Conservation (phyloP, 1,140 invertebrate genomes). For the Lepidurus apus region DNA sequence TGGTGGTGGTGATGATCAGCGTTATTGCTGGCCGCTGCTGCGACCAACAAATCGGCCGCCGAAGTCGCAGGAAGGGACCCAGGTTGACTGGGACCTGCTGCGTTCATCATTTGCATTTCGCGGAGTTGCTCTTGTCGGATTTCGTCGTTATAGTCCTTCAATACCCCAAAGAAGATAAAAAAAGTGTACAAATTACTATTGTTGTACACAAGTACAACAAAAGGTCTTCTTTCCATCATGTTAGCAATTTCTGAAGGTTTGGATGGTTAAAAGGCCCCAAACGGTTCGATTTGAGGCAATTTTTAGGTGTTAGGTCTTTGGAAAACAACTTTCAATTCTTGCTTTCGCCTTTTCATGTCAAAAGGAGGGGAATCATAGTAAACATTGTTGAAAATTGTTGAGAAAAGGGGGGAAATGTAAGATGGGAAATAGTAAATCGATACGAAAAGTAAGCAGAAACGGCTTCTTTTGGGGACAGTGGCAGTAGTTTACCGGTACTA, state of each 20-base stretch:
- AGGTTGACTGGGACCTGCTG: constrained; percentile 36
- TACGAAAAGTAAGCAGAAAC: constrained; percentile 36
- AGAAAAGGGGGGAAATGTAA: background rate
- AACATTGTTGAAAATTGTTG: background rate
- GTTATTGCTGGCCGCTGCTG: constrained; percentile 41
- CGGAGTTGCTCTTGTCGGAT: constrained; percentile 70
- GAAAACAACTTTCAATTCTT: too few relatives aligned
- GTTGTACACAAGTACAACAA: background rate
- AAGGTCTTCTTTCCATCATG: background rate
- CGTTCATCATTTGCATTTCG: constrained; percentile 64
- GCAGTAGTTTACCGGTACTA: constrained; percentile 45
- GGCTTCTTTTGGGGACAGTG: constrained; percentile 34
- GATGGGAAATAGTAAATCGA: constrained; percentile 29
- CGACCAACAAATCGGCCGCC: constrained; percentile 37
- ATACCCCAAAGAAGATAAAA: constrained; percentile 45
- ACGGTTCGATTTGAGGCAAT: too few relatives aligned
- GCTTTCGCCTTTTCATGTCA: background rate
- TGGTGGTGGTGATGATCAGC: constrained; percentile 30
- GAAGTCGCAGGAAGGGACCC: constrained; percentile 28
- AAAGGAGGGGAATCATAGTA: background rate
- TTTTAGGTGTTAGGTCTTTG: too few relatives aligned
- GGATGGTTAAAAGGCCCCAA: too few relatives aligned
- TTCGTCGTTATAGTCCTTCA: constrained; percentile 71
- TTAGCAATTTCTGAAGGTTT: too few relatives aligned
- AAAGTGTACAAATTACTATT: background rate